Base-by-base conservation (phyloP, 2,888 invertebrate genomes). In the Hypena proboscidalis region DNA sequence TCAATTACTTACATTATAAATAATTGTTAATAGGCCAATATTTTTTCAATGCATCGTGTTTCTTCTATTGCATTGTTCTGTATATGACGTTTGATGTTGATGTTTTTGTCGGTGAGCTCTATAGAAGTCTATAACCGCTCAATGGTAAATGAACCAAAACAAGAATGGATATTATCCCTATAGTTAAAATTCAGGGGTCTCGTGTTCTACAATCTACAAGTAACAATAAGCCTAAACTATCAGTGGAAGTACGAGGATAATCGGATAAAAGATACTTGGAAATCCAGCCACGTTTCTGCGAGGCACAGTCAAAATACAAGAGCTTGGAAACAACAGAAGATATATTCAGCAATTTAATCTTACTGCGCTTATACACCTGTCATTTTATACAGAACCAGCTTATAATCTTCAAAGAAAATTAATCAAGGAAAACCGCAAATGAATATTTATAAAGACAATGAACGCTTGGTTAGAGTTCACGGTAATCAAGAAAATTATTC, bases 201-300 rank as follows among this genome's bases (percentile, higher is more conserved):
- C 33, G 5, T 13, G 9, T 34, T 20, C 25, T 33, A 22, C 8
- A 3, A 34, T 23, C 29, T 25, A 29, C 47, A 52, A 31, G 37
- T 43, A 52, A 47, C 38, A 36, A 30, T 53, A 48, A 47, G 36
- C 10, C 41, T 41, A 41, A 35, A 58, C 43, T 56, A 53, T 40
- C 22, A 9, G 26, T 40, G 10, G 41, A 23, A 15, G 26, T 29
- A 13, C 10, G 14, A 33, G 21, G 42, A 34, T 27, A 46, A 46
- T 62, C 48, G 29, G 39, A 44, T 49, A 22, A 33, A 43, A 38
- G 21, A 26, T 31, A 39, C 35, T 58, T 46, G 49, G 36, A 36
- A 62, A 43, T 58, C 49, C 35, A 33, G 30, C 40, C 58, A 62
- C 55, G 36, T 47, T 54, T 54, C 27, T 25, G 23, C 11, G 42